Percentiles rank a stretch among this genome's conserved stretches.
Conservation (phyloP, 2,113 vertebrate species). For the Epinephelus moara region DNA sequence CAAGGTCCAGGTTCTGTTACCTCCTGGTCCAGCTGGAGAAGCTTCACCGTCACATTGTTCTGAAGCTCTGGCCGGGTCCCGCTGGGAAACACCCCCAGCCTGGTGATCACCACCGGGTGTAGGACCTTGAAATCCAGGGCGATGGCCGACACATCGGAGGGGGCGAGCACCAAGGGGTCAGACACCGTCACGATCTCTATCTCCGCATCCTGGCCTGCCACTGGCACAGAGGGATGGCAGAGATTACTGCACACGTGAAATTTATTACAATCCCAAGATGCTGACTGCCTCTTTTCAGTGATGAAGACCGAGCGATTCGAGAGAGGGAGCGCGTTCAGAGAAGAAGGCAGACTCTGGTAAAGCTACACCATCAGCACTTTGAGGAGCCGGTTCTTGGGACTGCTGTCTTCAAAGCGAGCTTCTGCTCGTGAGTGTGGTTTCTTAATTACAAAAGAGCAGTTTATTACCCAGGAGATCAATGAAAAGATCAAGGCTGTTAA, state of each 20-base stretch:
- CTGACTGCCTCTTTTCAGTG: slow-evolving; percentile 33
- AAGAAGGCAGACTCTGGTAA: slow-evolving; percentile 31
- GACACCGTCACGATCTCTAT: slow-evolving; percentile 88
- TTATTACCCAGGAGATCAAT: slow-evolving; percentile 83
- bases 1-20: slow-evolving; percentile 71
- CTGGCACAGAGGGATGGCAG: slow-evolving; percentile 44
- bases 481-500: slow-evolving; percentile 75
- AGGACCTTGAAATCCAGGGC: slow-evolving; percentile 95
- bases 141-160: slow-evolving; percentile 88
- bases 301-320: slow-evolving; percentile 14
- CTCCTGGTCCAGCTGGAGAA: slow-evolving; percentile 96
- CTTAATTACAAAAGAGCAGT: slow-evolving; percentile 82
- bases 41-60: slow-evolving; percentile 93
- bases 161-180: slow-evolving; percentile 80
- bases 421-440: slow-evolving; percentile 58
- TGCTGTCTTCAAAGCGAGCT: slow-evolving; percentile 59
- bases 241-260: slow-evolving; percentile 23
- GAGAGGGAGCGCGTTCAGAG: slow-evolving; percentile 4
- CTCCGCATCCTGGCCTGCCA: slow-evolving; percentile 85
- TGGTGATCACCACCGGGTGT: slow-evolving; percentile 95
- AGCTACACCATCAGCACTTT: slow-evolving; percentile 72
- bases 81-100: slow-evolving; percentile 92
- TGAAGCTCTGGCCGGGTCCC: slow-evolving; percentile 84
- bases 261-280: slow-evolving; percentile 40
- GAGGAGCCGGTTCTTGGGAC: slow-evolving; percentile 46